Conservation (phyloP, 2,797 vertebrate genomes). For the Sandelia bainsii region DNA sequence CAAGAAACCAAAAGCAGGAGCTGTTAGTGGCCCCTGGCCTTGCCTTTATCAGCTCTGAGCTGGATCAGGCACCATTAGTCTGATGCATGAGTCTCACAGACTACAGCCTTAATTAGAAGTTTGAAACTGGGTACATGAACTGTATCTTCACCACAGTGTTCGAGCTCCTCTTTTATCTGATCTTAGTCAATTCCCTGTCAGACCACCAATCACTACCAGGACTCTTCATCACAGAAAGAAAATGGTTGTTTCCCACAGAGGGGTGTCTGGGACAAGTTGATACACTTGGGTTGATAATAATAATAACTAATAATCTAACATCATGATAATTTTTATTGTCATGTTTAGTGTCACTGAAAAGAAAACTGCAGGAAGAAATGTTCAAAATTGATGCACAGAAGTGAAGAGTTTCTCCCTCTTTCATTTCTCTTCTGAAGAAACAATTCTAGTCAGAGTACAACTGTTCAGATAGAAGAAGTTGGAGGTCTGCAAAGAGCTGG, state of each 20-base stretch:
- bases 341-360: not conserved
- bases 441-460: not conserved
- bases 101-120: conserved; percentile 63
- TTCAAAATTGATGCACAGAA: not conserved
- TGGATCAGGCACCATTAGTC: conserved; percentile 59
- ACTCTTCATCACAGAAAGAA: conserved; percentile 75
- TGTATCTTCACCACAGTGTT: conserved; percentile 33
- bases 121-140: conserved; percentile 42
- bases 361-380: not conserved
- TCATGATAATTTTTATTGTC: conserved; percentile 2
- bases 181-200: conserved; percentile 43
- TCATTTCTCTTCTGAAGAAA: conserved; percentile 11
- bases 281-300: conserved; percentile 22
- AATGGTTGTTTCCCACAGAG: conserved; percentile 30
- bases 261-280: conserved; percentile 23
- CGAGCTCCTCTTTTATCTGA: conserved; percentile 52
- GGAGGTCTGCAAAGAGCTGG: not conserved
- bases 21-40: conserved; percentile 58
- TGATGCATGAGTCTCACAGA: conserved; percentile 46
- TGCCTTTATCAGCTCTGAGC: conserved; percentile 50
- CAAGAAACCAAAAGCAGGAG: conserved; percentile 53
- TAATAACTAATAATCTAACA: conserved; percentile 16
- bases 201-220: conserved; percentile 57
- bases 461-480: not conserved
- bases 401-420: not conserved